Base-by-base conservation (phyloP, 1,140 invertebrate species). In the Heliconius melpomene region DNA sequence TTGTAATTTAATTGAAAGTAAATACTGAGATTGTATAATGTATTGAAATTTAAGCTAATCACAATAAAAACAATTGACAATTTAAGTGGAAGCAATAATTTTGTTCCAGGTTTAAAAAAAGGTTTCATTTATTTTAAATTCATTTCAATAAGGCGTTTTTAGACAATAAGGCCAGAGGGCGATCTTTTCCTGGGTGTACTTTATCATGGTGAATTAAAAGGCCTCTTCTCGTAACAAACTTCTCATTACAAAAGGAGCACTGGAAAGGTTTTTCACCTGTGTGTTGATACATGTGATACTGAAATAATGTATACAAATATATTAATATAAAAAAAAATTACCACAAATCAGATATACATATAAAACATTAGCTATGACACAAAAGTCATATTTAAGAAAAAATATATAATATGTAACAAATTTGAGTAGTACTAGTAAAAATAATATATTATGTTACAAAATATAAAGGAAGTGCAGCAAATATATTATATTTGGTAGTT, bases 231-330 rank as follows among this genome's bases (percentile, higher is more conserved):
- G 96, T 95, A 1, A 96, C 96, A 91, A 96, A 96, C 60, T 95
- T 91, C 70, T 91, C 90, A 46, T 81, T 54, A 88, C 97, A 98
- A 36, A 96, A 95, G 8, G 95, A 92, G 91, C 98, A 98, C 66
- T 97, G 95, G 90, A 97, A 98, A 18, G 97, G 97, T 87, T 97
- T 97, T 86, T 98, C 97, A 1, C 97, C 97, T 0, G 97, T 97
- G 84, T 98, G 97, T 75, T 96, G 95, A 57, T 97, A 95, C 96
- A 97, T 97, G 88, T 98, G 97, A 75, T 93, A 94, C 91, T 94
- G 88, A 72, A 91, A 94, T 77, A 84, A 80, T 86, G 80, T 71
- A 83, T 73, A 80, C 50, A 75, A 71, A 74, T 57, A 80, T 52
- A 60, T 60, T 60, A 26, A 26, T 66, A 29, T 66, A 16, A 26